Percentiles rank a stretch among this genome's conserved stretches.
These are phyloP conservation scores for Notoglanidium macrostoma DNA, from an alignment of 2,797 vertebrate genomes.

Conservation along the genomic window DNA sequence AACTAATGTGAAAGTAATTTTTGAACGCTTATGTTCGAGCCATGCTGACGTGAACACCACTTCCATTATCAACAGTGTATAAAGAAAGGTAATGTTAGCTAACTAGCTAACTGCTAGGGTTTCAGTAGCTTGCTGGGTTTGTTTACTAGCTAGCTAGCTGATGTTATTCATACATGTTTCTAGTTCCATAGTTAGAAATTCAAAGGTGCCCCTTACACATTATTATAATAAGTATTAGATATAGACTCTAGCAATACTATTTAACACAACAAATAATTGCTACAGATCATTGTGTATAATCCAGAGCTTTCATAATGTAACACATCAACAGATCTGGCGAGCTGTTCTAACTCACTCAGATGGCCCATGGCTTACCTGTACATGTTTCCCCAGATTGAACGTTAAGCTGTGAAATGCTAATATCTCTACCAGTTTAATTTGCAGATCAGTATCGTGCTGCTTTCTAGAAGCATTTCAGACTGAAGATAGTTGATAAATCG, in stretches of 20 bases:
- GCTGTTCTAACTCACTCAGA: not conserved
- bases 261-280: not conserved
- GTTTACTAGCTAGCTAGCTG: not conserved
- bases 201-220: not conserved
- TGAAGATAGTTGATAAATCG: not conserved
- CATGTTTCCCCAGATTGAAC: not conserved
- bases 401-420: not conserved
- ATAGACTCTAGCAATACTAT: not conserved
- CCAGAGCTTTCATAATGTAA: not conserved
- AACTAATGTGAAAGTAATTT: not conserved
- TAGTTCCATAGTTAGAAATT: not conserved
- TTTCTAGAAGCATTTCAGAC: not conserved
- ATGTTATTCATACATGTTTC: not conserved
- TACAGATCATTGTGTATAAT: not conserved
- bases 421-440: not conserved
- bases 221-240: not conserved
- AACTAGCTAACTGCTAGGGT: not conserved
- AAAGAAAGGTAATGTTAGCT: not conserved
- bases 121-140: not conserved
- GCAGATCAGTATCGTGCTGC: not conserved
- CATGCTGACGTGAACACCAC: no score
- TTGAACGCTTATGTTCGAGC: not conserved
- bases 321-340: not conserved
- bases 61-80: not conserved
- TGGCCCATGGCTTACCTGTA: not conserved